phyloP scores from a whole-genome alignment of 2,888 invertebrate genomes.

The Magallana nippona region DNA sequence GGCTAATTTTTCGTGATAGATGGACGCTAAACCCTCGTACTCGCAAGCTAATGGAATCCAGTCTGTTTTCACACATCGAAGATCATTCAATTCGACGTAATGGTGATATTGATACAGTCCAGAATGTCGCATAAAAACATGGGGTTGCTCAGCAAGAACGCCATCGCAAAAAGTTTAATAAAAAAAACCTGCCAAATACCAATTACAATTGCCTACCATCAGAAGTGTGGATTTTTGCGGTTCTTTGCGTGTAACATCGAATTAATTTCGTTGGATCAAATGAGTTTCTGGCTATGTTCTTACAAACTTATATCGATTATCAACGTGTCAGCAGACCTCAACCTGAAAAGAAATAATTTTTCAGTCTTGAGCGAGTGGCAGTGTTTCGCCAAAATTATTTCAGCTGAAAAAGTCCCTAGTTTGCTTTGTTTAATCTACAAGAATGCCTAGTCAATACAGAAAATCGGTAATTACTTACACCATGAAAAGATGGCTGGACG shows the following conservation, averaged over 20 bases:
- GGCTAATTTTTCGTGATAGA: slow-evolving; percentile 15
- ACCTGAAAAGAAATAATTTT: slow-evolving; percentile 20
- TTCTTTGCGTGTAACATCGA: slow-evolving; percentile 17
- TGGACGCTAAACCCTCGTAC: background rate
- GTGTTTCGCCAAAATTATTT: slow-evolving; percentile 15
- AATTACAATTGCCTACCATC: background rate
- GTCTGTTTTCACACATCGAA: slow-evolving; percentile 16
- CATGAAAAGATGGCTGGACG: background rate
- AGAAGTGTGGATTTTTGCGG: background rate
- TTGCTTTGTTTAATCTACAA: slow-evolving; percentile 27
- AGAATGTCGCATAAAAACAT: background rate
- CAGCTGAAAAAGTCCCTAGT: slow-evolving; percentile 28
- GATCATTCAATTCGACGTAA: background rate
- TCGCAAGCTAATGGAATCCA: background rate
- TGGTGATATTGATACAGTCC: background rate
- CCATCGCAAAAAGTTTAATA: background rate
- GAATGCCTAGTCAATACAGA: slow-evolving; percentile 22
- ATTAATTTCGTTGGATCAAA: slow-evolving; percentile 26
- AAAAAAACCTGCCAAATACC: background rate
- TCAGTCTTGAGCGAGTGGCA: background rate
- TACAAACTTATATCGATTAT: slow-evolving; percentile 18
- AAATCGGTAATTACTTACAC: background rate
- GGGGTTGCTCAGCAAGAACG: background rate
- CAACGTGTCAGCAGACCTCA: slow-evolving; percentile 12
- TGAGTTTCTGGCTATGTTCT: slow-evolving; percentile 11